These are phyloP conservation scores for Thamnaconus septentrionalis DNA, from an alignment of 2,113 vertebrate genomes.

Conservation along the genomic window DNA sequence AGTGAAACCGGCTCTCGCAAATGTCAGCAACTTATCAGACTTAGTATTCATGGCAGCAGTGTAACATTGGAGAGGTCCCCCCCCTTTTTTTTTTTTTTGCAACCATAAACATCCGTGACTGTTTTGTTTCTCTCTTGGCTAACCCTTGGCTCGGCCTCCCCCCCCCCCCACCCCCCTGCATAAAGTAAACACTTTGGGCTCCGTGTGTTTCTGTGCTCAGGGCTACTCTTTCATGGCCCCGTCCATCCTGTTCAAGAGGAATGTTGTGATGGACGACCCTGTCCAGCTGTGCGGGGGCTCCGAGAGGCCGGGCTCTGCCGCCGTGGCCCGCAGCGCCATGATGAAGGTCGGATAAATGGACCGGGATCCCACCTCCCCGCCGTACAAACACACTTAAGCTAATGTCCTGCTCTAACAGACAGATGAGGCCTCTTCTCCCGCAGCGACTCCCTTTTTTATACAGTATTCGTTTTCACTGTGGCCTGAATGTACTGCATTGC, in stretches of 20 bases:
- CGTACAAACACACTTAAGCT: conserved; percentile 60
- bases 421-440: conserved; percentile 9
- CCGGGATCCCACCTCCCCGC: conserved; percentile 16
- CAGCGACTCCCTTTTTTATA: conserved; percentile 13
- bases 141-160: not conserved
- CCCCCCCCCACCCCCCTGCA: not conserved
- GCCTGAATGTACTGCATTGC: conserved; percentile 1
- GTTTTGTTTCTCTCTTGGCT: conserved; percentile 7
- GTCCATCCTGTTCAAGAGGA: conserved; percentile 96
- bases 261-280: conserved; percentile 88
- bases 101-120: not conserved
- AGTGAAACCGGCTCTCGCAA: not conserved
- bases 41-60: not conserved
- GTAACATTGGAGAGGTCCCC: too few species aligned
- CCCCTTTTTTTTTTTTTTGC: too few species aligned
- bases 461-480: conserved; percentile 10
- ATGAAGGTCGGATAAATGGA: conserved; percentile 85
- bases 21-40: not conserved
- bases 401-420: conserved; percentile 48
- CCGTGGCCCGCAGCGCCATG: conserved; percentile 93
- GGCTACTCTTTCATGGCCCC: conserved; percentile 97
- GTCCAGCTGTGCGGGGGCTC: conserved; percentile 84
- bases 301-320: conserved; percentile 86
- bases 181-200: conserved; percentile 29
- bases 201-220: conserved; percentile 66